Base-by-base conservation (phyloP, 2,797 vertebrate genomes). In the Threskiornis aethiopicus region DNA sequence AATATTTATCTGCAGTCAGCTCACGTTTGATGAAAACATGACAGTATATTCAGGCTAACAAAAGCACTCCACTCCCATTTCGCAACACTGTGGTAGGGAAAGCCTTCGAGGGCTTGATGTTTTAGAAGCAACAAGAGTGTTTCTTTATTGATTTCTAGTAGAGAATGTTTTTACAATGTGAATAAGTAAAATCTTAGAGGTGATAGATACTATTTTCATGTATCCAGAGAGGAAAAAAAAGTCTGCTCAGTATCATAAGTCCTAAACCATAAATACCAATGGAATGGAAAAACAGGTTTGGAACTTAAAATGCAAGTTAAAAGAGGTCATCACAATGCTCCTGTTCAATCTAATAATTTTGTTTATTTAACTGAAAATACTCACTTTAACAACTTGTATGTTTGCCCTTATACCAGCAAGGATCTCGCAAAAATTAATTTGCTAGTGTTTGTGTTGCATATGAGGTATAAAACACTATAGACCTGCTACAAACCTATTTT, bases 91-190 rank as follows among this genome's bases (percentile, higher is more conserved):
- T 55, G 39, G 10, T 84, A 83, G 58, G 51, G 72, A 92, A 94
- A 91, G 6, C 24, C 39, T 89, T 89, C 6, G 16, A 95, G 78
- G 39, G 10, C 28, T 88, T 61, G 16, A 35, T 66, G 33, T 83
- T 93, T 54, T 84, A 84, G 58, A 91, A 89, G 35, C 29, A 80
- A 28, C n/a, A 84, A 37, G 84, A 73, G 17, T 59, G 25, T 87
- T 93, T 25, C 18, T 87, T 72, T 87, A 87, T 85, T 94, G 85
- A 86, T 86, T 93, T 82, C 54, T 72, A 47, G 72, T 79, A 58
- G 58, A 79, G 61, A 92, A 76, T 86, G 33, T 76, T 88, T 90
- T 84, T 84, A 54, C n/a, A 57, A 26, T 42, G 52, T 64, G 87
- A 92, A 73, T 21, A 37, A 64, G 16, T 85, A 66, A 81, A 84